These are phyloP conservation scores for Astatotilapia flaviijosephi DNA, from an alignment of 2,113 vertebrate genomes.

Conservation along the genomic window DNA sequence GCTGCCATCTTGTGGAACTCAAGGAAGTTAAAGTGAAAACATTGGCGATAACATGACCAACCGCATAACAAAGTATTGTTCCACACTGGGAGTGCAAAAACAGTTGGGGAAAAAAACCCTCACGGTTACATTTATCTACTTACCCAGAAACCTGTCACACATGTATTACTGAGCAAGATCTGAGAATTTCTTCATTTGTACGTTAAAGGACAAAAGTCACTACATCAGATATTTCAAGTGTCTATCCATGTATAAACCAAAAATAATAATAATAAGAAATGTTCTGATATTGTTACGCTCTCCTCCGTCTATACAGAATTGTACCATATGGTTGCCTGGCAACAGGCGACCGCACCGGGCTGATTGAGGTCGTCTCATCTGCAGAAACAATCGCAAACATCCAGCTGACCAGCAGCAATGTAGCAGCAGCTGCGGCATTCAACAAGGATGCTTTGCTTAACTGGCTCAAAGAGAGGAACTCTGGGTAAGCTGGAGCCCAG, in stretches of 20 bases:
- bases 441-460: conserved; percentile 97
- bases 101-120: background rate
- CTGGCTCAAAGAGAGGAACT: conserved; percentile 97
- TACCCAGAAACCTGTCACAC: background rate
- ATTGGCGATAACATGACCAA: too few relatives aligned
- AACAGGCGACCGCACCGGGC: conserved; percentile 90
- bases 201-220: background rate
- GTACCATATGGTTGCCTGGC: conserved; percentile 94
- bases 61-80: background rate
- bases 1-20: background rate
- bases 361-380: conserved; percentile 94
- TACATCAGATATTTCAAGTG: background rate
- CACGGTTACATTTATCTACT: background rate
- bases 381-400: conserved; percentile 98
- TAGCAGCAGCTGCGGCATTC: conserved; percentile 94
- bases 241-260: background rate
- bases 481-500: conserved; percentile 74
- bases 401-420: conserved; percentile 95
- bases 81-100: background rate
- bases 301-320: conserved; percentile 69
- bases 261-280: rapidly evolving
- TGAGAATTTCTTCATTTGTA: background rate
- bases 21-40: background rate
- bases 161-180: background rate
- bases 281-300: background rate